A percentile compares a stretch with the other conserved stretches of the same genome.
These are phyloP conservation scores for Clivina fossor DNA, from an alignment of 2,888 invertebrate species.

Conservation along the genomic window DNA sequence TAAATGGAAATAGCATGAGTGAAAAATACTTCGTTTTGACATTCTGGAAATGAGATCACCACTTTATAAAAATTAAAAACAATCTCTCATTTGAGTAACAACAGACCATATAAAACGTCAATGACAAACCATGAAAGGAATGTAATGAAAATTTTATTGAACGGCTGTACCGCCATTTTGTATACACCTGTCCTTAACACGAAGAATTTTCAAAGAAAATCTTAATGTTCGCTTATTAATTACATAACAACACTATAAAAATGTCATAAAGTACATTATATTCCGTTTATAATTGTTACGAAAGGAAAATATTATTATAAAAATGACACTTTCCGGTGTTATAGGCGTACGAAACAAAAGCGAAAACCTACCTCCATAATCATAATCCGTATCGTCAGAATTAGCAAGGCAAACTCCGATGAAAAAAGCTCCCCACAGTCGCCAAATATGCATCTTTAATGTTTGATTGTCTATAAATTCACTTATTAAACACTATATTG, in stretches of 20 bases:
- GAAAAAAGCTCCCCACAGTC: conserved; percentile 26
- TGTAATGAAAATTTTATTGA: conserved; percentile 40
- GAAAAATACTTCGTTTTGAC: conserved; percentile 7
- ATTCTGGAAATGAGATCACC: conserved; percentile 25
- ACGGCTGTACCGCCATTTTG: conserved; percentile 41
- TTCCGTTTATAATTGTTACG: too few species aligned
- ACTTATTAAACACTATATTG: conserved; percentile 22
- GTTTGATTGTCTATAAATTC: conserved; percentile 16
- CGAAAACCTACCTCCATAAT: conserved; percentile 32
- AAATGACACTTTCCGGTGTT: conserved; percentile 12
- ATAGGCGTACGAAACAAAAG: conserved; percentile 26
- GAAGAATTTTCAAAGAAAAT: conserved; percentile 14
- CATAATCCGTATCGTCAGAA: conserved; percentile 26
- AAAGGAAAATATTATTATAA: neutral
- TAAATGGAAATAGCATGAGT: neutral
- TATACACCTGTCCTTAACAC: conserved; percentile 39
- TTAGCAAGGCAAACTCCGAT: conserved; percentile 24
- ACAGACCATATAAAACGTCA: conserved; percentile 18
- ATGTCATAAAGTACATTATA: too few species aligned
- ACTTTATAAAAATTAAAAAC: conserved; percentile 16
- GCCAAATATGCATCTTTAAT: conserved; percentile 23
- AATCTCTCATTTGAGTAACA: conserved; percentile 19
- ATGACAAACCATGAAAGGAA: conserved; percentile 25
- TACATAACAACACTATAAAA: too few species aligned
- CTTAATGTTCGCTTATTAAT: too few species aligned